These are phyloP conservation scores for Macropus fuliginosus DNA, from an alignment of 2,797 vertebrate genomes.

Conservation along the genomic window DNA sequence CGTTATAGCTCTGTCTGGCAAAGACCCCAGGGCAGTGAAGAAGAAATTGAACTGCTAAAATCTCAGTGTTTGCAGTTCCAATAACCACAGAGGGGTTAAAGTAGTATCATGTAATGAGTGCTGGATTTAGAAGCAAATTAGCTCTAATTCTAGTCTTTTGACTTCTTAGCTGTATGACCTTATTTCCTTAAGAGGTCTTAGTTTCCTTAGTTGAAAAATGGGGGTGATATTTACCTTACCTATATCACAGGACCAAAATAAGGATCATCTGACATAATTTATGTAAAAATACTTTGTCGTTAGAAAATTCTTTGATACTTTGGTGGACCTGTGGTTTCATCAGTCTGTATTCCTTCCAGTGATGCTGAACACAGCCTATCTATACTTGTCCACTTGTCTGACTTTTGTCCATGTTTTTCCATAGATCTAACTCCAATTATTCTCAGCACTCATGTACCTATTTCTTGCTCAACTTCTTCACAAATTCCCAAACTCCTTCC, in stretches of 20 bases:
- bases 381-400: background rate
- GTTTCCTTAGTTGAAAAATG: background rate
- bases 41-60: background rate
- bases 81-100: background rate
- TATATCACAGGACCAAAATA: background rate
- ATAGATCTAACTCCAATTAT: background rate
- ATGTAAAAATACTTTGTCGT: background rate
- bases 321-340: background rate
- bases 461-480: background rate
- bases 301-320: background rate
- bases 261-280: background rate
- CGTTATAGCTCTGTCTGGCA: background rate
- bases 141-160: background rate
- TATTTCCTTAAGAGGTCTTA: background rate
- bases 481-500: background rate
- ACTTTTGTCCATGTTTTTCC: background rate
- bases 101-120: background rate
- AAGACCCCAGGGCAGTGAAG: background rate
- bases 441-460: background rate
- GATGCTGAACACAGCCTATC: background rate
- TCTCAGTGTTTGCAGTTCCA: background rate
- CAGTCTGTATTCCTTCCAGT: background rate
- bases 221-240: background rate
- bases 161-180: background rate
- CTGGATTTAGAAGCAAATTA: background rate